Conservation (phyloP, 2,797 vertebrate species). For the Rhinogobio ventralis region DNA sequence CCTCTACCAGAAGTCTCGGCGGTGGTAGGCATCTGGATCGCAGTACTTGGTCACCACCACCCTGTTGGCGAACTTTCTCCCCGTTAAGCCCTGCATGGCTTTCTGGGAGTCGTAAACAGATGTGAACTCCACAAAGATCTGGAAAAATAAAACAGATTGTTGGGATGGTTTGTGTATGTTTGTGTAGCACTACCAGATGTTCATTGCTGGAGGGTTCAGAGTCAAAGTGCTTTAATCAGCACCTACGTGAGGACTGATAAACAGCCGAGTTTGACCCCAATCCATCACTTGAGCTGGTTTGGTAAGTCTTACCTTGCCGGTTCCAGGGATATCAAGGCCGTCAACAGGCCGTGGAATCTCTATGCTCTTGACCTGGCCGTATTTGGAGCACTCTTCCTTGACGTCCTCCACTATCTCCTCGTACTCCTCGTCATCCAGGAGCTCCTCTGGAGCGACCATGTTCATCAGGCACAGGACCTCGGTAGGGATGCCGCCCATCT, state of each 20-base stretch:
- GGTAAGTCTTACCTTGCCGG: conserved; percentile 83
- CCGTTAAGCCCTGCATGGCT: conserved; percentile 94
- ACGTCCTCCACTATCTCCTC: conserved; percentile 96
- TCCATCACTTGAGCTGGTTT: background rate
- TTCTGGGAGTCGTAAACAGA: conserved; percentile 95
- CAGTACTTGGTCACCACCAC: conserved; percentile 97
- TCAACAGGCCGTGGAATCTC: conserved; percentile 94
- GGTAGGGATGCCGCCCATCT: conserved; percentile 92
- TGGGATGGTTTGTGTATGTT: background rate
- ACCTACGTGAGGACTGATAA: background rate
- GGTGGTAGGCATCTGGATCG: conserved; percentile 94
- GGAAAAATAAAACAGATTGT: background rate
- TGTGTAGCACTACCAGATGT: background rate
- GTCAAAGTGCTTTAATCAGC: background rate
- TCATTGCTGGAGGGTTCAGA: background rate
- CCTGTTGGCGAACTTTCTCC: conserved; percentile 94
- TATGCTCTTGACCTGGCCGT: conserved; percentile 92
- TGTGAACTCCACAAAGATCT: conserved; percentile 97
- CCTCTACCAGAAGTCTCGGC: conserved; percentile 92
- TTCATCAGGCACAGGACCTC: conserved; percentile 96
- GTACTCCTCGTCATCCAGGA: conserved; percentile 92
- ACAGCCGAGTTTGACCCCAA: background rate
- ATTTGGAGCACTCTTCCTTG: conserved; percentile 92
- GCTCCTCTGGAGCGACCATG: conserved; percentile 94
- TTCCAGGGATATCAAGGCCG: conserved; percentile 90